A percentile compares a stretch with the other conserved stretches of the same genome.
Evolutionary conservation across 1,140 invertebrate genomes (phyloP).

Genomic region (Globodera ellingtonae): DNA sequence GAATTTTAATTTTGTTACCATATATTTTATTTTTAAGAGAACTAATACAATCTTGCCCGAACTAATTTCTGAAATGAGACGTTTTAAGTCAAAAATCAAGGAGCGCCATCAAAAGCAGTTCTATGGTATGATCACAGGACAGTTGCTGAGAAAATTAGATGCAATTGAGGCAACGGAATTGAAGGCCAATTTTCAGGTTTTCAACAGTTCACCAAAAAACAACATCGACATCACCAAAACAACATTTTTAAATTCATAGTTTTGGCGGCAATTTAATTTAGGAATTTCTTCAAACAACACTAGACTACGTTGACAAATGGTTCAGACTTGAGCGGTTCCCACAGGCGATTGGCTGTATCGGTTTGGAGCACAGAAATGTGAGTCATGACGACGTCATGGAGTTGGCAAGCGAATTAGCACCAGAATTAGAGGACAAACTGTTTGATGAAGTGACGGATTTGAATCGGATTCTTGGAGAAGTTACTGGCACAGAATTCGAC

Average conservation of each 20-base stretch:
- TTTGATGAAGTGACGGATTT: slow-evolving; percentile 11
- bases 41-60: neutral
- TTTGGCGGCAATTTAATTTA: too few relatives aligned
- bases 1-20: too few relatives aligned
- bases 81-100: neutral
- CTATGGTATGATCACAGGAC: neutral
- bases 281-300: too few relatives aligned
- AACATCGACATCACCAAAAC: too few relatives aligned
- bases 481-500: neutral
- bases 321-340: too few relatives aligned
- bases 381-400: neutral
- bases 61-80: neutral
- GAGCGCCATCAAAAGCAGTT: neutral
- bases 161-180: neutral
- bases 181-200: neutral
- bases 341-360: too few relatives aligned
- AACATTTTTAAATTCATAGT: too few relatives aligned
- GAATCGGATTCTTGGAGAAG: slow-evolving; percentile 5
- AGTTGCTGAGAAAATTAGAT: neutral
- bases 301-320: too few relatives aligned
- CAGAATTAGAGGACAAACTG: slow-evolving; percentile 16
- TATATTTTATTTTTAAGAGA: neutral
- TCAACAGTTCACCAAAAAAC: neutral
- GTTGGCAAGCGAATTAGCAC: slow-evolving; percentile 16
- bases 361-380: neutral